phyloP scores from a whole-genome alignment of 2,113 vertebrate genomes.

The Sorex fumeus region DNA sequence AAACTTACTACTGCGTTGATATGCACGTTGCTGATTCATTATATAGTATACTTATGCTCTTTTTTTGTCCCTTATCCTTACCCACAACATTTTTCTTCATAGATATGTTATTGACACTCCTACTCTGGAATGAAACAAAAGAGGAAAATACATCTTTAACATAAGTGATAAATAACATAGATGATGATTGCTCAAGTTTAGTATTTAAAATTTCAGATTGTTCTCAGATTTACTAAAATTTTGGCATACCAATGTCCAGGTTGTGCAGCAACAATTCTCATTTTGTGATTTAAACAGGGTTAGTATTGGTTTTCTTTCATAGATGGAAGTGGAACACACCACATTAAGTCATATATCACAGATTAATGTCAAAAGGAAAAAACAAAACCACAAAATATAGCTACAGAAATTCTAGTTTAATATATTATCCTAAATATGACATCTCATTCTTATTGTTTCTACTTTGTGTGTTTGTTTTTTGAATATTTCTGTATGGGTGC shows the following conservation, averaged over 20 bases:
- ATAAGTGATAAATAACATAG: not conserved
- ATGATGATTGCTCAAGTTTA: not conserved
- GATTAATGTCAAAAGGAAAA: conserved; percentile 41
- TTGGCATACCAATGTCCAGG: not conserved
- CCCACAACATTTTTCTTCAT: not conserved
- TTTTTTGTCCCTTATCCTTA: not conserved
- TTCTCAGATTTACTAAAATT: not conserved
- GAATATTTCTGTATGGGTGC: not conserved
- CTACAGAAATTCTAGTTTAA: not conserved
- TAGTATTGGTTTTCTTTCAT: conserved; percentile 1
- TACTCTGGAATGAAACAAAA: not conserved
- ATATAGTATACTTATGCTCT: not conserved
- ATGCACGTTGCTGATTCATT: not conserved
- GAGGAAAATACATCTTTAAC: not conserved
- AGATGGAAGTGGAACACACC: conserved; percentile 36
- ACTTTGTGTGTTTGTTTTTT: not conserved
- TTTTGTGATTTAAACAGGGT: not conserved
- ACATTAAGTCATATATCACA: conserved; percentile 49
- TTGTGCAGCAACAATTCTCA: not conserved
- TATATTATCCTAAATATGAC: not conserved
- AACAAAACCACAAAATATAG: conserved; percentile 10
- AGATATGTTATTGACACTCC: not conserved
- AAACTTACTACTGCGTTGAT: not conserved
- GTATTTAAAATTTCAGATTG: not conserved
- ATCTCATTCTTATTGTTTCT: not conserved